Evolutionary conservation across 2,113 vertebrate species (phyloP).

Genomic region (Taxidea taxus): DNA sequence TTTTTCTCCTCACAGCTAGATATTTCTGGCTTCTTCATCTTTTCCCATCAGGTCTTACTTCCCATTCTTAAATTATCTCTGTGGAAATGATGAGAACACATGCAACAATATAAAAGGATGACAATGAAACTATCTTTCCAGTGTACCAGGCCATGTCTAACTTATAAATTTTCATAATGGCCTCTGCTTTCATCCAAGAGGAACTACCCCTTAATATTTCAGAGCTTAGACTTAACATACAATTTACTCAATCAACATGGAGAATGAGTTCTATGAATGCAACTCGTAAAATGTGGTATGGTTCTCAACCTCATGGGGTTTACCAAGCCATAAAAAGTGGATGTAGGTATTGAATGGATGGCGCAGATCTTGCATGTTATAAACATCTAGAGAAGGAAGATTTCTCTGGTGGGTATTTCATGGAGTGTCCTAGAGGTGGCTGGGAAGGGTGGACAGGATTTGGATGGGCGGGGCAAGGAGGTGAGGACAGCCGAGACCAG

Average conservation of each 20-base stretch:
- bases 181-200: background rate
- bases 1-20: background rate
- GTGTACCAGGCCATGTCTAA: background rate
- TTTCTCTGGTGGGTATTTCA: background rate
- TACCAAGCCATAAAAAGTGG: background rate
- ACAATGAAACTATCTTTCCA: background rate
- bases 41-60: constrained; percentile 29
- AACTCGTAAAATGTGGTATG: background rate
- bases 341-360: background rate
- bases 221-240: background rate
- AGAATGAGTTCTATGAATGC: background rate
- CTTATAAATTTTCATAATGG: background rate
- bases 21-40: background rate
- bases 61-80: constrained; percentile 44
- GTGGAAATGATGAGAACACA: constrained; percentile 31
- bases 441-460: background rate
- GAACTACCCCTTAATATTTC: background rate
- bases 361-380: background rate
- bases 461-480: background rate
- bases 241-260: background rate
- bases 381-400: background rate
- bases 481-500: background rate
- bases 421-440: background rate
- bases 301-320: background rate
- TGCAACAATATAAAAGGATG: background rate